Evolutionary conservation across 2,797 vertebrate genomes (phyloP).

Genomic region (Phrynocephalus forsythii): DNA sequence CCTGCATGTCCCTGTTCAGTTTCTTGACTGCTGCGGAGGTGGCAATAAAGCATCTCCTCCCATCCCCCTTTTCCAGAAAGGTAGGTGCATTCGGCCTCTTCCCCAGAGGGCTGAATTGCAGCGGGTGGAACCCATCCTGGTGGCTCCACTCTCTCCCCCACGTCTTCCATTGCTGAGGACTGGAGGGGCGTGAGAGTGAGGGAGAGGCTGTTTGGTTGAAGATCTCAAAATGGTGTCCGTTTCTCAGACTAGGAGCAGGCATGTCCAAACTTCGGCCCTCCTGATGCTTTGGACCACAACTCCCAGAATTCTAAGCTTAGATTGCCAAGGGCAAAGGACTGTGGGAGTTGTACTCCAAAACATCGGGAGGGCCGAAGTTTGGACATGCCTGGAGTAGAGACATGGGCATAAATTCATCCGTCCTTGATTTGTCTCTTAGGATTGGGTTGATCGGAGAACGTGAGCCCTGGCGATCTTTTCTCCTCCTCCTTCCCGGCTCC

Average conservation of each 20-base stretch:
- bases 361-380: no score
- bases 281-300: no score
- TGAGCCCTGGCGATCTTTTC: fast-evolving
- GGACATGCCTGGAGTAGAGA: not conserved
- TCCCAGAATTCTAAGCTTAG: no score
- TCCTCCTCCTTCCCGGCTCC: not conserved
- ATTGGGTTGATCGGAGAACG: not conserved
- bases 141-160: fast-evolving
- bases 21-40: slow-evolving; percentile 41
- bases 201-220: not conserved
- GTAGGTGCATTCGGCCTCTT: slow-evolving; percentile 43
- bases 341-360: no score
- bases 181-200: not conserved
- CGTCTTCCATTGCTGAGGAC: slow-evolving; percentile 26
- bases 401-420: not conserved
- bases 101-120: no score
- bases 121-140: not conserved
- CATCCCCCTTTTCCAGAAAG: slow-evolving; percentile 60
- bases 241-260: not conserved
- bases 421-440: not conserved
- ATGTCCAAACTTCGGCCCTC: no score
- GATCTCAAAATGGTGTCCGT: not conserved
- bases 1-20: not conserved
- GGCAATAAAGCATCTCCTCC: not conserved
- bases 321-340: no score